A percentile compares a stretch with the other conserved stretches of the same genome.
Evolutionary conservation across 2,888 invertebrate genomes (phyloP).

Genomic region (Hipparchia semele): DNA sequence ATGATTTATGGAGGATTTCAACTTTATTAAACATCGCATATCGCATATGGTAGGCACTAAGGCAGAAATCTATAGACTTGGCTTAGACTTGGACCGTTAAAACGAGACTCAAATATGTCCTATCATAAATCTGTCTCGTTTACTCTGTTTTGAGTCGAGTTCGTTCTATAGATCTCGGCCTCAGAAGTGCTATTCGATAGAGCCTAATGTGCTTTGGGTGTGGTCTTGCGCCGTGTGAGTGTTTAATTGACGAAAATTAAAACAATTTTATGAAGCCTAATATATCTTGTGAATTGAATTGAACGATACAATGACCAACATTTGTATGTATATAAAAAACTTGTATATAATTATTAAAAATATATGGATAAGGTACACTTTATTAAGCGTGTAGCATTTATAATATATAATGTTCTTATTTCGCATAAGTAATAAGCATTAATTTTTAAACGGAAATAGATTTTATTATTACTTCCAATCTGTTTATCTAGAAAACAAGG

Average conservation of each 20-base stretch:
- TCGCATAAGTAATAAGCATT: not conserved
- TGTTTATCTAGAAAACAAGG: conserved; percentile 37
- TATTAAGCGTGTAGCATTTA: not conserved
- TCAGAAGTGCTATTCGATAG: too few relatives aligned
- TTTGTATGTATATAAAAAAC: conserved; percentile 1
- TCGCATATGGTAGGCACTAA: too few relatives aligned
- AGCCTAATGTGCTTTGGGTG: too few relatives aligned
- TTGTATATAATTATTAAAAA: conserved; percentile 1
- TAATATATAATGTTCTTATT: not conserved
- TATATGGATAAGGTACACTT: not conserved
- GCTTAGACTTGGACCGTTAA: too few relatives aligned
- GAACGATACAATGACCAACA: conserved; percentile 3
- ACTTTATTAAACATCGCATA: too few relatives aligned
- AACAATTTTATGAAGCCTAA: not conserved
- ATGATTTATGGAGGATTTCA: too few relatives aligned
- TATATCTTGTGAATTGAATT: not conserved
- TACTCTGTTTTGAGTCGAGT: too few relatives aligned
- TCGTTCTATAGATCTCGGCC: too few relatives aligned
- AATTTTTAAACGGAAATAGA: conserved; percentile 11
- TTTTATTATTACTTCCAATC: conserved; percentile 16
- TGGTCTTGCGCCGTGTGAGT: too few relatives aligned
- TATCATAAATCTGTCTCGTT: too few relatives aligned
- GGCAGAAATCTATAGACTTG: too few relatives aligned
- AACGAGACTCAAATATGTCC: too few relatives aligned
- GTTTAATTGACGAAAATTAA: not conserved